phyloP scores from a whole-genome alignment of 2,113 vertebrate species.

The Tupaia chinensis region DNA sequence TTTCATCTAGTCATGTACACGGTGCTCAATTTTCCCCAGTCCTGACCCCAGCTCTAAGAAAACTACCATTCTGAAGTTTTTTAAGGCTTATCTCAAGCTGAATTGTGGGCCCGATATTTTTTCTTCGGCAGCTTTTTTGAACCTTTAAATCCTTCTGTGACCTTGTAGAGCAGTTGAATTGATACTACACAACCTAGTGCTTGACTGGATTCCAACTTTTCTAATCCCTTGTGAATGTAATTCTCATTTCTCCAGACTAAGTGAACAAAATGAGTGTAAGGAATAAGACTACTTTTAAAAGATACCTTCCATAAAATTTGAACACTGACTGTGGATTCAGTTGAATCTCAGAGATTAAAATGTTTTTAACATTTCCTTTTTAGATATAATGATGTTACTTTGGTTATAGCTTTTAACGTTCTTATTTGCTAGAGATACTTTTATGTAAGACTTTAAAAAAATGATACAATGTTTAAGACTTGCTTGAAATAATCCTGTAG shows the following conservation, averaged over 20 bases:
- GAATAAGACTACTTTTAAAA: neutral
- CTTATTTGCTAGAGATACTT: neutral
- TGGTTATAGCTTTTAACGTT: neutral
- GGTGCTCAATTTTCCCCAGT: neutral
- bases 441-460: neutral
- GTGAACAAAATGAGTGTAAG: constrained; percentile 26
- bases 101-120: neutral
- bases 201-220: neutral
- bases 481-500: constrained; percentile 12
- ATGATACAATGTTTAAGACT: neutral
- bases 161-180: neutral
- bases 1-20: neutral
- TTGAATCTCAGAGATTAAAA: neutral
- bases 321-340: constrained; percentile 2
- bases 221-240: neutral
- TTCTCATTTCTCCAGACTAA: neutral
- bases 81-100: neutral
- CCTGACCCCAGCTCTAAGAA: neutral
- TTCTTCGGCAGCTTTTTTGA: neutral
- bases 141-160: neutral
- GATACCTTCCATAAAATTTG: neutral
- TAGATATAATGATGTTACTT: neutral
- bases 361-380: neutral
- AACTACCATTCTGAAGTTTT: neutral
- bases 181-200: neutral